Evolutionary conservation across 2,113 vertebrate genomes (phyloP).

Genomic region (Sapayoa aenigma): DNA sequence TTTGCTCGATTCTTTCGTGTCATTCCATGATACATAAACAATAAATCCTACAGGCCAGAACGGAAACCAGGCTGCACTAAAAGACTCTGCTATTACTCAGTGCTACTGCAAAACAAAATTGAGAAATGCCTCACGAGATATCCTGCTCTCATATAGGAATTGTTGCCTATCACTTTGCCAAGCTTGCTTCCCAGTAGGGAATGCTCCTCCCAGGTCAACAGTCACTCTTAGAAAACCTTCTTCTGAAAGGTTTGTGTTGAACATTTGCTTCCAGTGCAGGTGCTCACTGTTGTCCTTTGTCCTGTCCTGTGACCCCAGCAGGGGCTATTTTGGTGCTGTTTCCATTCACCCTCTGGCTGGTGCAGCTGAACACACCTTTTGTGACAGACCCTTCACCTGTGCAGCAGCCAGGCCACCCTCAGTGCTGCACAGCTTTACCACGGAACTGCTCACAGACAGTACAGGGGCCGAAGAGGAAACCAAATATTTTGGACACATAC

Average conservation of each 20-base stretch:
- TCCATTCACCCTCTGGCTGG: neutral
- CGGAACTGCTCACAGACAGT: neutral
- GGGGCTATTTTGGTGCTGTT: neutral
- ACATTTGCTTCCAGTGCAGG: neutral
- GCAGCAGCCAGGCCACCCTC: neutral
- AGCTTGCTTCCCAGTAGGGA: neutral
- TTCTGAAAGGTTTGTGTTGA: neutral
- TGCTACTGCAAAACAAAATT: neutral
- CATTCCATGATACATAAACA: neutral
- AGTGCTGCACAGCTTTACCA: too few relatives aligned
- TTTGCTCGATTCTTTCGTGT: neutral
- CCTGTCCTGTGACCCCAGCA: neutral
- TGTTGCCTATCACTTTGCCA: neutral
- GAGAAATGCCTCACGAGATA: neutral
- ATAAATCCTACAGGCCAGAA: neutral
- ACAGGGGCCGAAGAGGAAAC: neutral
- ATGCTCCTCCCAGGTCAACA: neutral
- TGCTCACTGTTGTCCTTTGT: neutral
- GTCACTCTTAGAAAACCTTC: neutral
- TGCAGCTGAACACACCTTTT: neutral
- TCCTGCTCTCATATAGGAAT: neutral
- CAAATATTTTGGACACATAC: constrained; percentile 57
- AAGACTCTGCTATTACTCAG: neutral
- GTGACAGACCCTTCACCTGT: neutral
- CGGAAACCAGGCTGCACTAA: neutral